These are phyloP conservation scores for Agrotis ipsilon DNA, from an alignment of 2,888 invertebrate species.

Conservation along the genomic window DNA sequence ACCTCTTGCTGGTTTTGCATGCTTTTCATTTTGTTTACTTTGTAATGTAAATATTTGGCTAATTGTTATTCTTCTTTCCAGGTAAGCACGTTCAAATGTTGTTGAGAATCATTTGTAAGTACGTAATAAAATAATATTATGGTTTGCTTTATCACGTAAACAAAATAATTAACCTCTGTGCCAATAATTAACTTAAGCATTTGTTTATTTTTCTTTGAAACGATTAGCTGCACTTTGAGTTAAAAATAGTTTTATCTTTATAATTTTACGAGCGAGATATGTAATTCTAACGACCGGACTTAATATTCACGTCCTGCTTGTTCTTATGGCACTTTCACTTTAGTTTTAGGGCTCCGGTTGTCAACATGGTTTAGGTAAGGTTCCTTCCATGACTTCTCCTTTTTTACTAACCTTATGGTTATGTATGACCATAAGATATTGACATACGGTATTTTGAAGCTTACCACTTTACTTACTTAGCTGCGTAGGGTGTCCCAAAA, in stretches of 20 bases:
- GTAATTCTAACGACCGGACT: conserved; percentile 44
- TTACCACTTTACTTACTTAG: no score
- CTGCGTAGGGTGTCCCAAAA: neutral
- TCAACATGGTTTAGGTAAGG: conserved; percentile 27
- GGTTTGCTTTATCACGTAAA: conserved; percentile 35
- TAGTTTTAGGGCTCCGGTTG: conserved; percentile 32
- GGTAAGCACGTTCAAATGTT: conserved; percentile 48
- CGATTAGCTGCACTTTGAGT: conserved; percentile 31
- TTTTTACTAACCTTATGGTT: neutral
- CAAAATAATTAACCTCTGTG: conserved; percentile 46
- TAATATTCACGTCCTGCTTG: conserved; percentile 38
- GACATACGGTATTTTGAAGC: no score
- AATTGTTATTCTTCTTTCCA: conserved; percentile 48
- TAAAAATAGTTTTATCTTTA: conserved; percentile 44
- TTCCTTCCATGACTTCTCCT: neutral
- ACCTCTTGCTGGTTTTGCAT: neutral
- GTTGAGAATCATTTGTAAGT: conserved; percentile 45
- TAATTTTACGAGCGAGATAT: conserved; percentile 46
- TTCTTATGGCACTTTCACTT: conserved; percentile 55
- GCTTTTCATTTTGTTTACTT: conserved; percentile 4
- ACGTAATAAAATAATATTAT: conserved; percentile 21
- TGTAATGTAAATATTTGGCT: conserved; percentile 8
- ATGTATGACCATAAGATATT: neutral
- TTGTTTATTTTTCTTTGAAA: conserved; percentile 45
- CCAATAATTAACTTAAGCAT: conserved; percentile 17